These are phyloP conservation scores for Pseudorhombus dupliciocellatus DNA, from an alignment of 2,113 vertebrate species.

Conservation along the genomic window DNA sequence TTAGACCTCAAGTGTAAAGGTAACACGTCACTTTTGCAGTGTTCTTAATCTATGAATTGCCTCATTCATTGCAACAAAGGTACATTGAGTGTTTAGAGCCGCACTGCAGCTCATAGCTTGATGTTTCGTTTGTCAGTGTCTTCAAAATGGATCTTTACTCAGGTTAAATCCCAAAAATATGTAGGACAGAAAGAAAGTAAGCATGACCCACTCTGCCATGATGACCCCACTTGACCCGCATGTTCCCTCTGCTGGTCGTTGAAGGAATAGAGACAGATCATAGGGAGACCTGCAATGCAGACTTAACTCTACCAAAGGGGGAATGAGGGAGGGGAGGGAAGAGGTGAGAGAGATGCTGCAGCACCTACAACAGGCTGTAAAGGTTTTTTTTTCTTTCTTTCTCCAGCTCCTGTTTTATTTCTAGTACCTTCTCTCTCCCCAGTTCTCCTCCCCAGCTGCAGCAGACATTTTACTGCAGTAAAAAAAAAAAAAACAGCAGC, in stretches of 20 bases:
- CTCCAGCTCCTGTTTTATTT: constrained; percentile 34
- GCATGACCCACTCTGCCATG: constrained; percentile 23
- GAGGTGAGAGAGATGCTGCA: constrained; percentile 41
- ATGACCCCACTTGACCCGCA: constrained; percentile 39
- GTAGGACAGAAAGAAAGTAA: background rate
- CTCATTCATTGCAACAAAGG: too few species aligned
- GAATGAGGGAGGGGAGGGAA: background rate
- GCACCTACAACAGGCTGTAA: constrained; percentile 63
- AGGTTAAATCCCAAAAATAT: background rate
- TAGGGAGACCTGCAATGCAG: constrained; percentile 79
- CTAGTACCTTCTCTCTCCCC: constrained; percentile 6
- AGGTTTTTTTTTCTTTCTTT: constrained; percentile 51
- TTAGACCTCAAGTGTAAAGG: constrained; percentile 95
- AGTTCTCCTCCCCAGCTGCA: constrained; percentile 28
- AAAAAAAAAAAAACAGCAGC: constrained; percentile 20
- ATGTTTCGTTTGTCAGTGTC: too few species aligned
- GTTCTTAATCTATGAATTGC: background rate
- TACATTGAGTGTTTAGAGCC: too few species aligned
- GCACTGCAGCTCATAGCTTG: too few species aligned
- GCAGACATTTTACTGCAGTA: constrained; percentile 40
- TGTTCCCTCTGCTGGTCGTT: constrained; percentile 65
- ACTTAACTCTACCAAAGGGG: constrained; percentile 65
- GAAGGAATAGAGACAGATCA: constrained; percentile 53
- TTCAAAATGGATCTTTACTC: background rate
- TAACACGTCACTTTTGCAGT: constrained; percentile 44